Evolutionary conservation across 2,888 invertebrate genomes (phyloP).

Genomic region (Sicus ferrugineus): DNA sequence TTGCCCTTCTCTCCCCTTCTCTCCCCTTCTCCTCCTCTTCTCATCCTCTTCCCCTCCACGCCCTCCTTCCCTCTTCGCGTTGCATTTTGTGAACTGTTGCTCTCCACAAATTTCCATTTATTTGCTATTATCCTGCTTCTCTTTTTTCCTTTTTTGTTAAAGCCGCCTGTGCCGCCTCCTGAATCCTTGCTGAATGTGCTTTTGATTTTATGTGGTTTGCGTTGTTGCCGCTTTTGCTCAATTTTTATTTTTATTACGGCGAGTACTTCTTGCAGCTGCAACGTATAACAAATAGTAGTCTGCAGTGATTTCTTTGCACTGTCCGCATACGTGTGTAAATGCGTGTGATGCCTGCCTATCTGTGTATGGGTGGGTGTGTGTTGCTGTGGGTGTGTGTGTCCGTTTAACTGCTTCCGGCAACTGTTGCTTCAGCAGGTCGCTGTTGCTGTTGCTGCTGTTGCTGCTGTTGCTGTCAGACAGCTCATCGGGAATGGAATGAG

Average conservation of each 20-base stretch:
- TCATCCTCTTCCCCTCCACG: neutral
- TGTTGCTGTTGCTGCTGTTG: neutral
- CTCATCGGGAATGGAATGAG: conserved; percentile 30
- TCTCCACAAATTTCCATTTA: conserved; percentile 29
- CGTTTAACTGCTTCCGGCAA: conserved; percentile 25
- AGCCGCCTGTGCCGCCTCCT: neutral
- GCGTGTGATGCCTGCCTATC: neutral
- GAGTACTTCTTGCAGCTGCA: conserved; percentile 11
- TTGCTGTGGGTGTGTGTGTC: neutral
- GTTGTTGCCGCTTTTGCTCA: neutral
- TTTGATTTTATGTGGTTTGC: conserved; percentile 4
- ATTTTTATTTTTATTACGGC: too few relatives aligned
- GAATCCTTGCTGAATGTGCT: neutral
- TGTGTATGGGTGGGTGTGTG: conserved; percentile 3
- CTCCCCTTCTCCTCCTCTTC: neutral
- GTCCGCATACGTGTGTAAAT: conserved; percentile 2
- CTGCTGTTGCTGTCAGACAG: neutral
- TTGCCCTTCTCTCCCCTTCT: neutral
- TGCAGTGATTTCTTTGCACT: conserved; percentile 30
- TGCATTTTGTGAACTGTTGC: conserved; percentile 29
- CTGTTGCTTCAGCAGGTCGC: conserved; percentile 22
- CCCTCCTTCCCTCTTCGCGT: neutral
- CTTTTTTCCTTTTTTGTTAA: neutral
- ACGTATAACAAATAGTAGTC: conserved; percentile 27
- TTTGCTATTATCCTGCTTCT: conserved; percentile 24